Evolutionary conservation across 2,797 vertebrate genomes (phyloP), one percentile per base, ranked within the genome.

Genomic region (Enteromius anoplus): DNA sequence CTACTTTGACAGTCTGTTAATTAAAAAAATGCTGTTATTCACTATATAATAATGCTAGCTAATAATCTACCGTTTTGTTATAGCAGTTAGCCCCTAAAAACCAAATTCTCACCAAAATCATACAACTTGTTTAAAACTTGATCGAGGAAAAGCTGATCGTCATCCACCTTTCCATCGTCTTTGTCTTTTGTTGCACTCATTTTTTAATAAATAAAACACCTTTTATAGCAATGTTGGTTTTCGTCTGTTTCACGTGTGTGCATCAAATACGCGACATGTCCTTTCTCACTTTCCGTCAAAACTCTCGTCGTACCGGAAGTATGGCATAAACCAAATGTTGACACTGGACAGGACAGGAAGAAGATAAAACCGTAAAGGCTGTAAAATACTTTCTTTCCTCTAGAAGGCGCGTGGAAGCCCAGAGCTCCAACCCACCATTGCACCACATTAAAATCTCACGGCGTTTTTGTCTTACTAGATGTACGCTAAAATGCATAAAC

Each of bases 41-140:
- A 45, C 14, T 2, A 14, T 64, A 2, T 29, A 40, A 40, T 40
- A 40, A 40, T 40, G 21, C 21, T 14, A 37, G 23, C 14, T 45
- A 45, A 23, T 45, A 12, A 40, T 69, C 10, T 40, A 45, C 37
- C 5, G 7, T 45, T 11, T 11, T 45, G 42, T 12, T 11, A 2
- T 34, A 19, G 42, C 3, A 58, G 12, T 11, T 79, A 73, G 68
- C n/a, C 42, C 40, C 3, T 40, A 9, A 49, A 51, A 12, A 17
- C 2, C 0, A 14, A 2, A 0, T 78, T 86, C 94, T 92, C 65
- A 95, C 94, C 94, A 66, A 95, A 93, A 88, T 95, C 94, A 70
- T 95, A 96, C 5, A 96, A 87, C 23, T 88, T 79, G 26, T 94
- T 92, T 85, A 96, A 70, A 32, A 94, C 87, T 1, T 86, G 66